Evolutionary conservation across 2,797 vertebrate genomes (phyloP).

Genomic region (Moxostoma hubbsi): DNA sequence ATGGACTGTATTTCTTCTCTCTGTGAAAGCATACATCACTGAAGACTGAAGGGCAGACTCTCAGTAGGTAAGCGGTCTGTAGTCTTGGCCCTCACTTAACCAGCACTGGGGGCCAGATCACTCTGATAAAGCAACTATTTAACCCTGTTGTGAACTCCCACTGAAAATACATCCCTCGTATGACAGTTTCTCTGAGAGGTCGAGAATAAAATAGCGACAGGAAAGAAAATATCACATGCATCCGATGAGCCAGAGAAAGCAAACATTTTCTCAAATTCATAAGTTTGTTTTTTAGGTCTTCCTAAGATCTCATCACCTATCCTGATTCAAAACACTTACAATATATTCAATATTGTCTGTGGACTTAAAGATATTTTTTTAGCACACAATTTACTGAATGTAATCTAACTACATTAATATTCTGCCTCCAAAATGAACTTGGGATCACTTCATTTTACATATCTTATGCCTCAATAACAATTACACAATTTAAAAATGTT

Average conservation of each 20-base stretch:
- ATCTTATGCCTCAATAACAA: neutral
- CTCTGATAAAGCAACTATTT: conserved; percentile 77
- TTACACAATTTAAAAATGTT: neutral
- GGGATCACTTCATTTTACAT: neutral
- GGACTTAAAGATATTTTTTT: conserved; percentile 14
- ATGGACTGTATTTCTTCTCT: conserved; percentile 64
- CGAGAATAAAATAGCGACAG: conserved; percentile 59
- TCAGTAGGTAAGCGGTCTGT: conserved; percentile 62
- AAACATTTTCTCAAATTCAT: conserved; percentile 74
- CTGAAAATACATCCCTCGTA: conserved; percentile 68
- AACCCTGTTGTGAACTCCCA: conserved; percentile 77
- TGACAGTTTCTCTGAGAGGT: conserved; percentile 65
- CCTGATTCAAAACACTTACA: conserved; percentile 71
- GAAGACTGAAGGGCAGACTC: conserved; percentile 49
- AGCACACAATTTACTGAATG: neutral
- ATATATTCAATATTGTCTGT: conserved; percentile 43
- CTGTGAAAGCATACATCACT: conserved; percentile 62
- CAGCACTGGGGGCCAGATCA: conserved; percentile 71
- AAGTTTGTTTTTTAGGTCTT: conserved; percentile 70
- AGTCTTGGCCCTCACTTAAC: conserved; percentile 68
- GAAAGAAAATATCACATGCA: conserved; percentile 75
- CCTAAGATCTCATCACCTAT: conserved; percentile 75
- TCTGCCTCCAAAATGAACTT: neutral
- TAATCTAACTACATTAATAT: neutral
- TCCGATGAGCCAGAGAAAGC: conserved; percentile 67